phyloP scores from a whole-genome alignment of 2,113 vertebrate species.

The Machaerirhynchus nigripectus region DNA sequence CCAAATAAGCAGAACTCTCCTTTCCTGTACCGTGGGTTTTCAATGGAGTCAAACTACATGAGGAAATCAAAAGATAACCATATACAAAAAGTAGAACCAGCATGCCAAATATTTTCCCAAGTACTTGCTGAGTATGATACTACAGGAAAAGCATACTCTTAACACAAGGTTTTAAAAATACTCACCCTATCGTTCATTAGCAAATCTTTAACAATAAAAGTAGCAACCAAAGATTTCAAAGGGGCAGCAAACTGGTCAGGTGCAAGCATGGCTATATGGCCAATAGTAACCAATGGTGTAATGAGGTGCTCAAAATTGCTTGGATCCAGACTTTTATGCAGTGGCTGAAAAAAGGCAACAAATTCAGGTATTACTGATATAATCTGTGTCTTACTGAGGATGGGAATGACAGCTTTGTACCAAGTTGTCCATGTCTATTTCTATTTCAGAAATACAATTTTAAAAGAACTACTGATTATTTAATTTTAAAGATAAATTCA shows the following conservation, averaged over 20 bases:
- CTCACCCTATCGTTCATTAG: slow-evolving; percentile 95
- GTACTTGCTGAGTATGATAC: not conserved
- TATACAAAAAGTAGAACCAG: not conserved
- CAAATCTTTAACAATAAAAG: slow-evolving; percentile 97
- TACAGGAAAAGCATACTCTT: not conserved
- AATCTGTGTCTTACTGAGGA: not conserved
- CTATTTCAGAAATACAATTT: not conserved
- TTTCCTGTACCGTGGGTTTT: not conserved
- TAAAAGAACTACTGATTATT: not conserved
- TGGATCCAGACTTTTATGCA: slow-evolving; percentile 94
- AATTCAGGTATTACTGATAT: not conserved
- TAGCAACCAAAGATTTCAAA: slow-evolving; percentile 94
- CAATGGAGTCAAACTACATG: accelerated
- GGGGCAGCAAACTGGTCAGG: slow-evolving; percentile 96
- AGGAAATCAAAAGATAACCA: not conserved
- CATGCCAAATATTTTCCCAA: not conserved
- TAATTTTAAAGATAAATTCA: not conserved
- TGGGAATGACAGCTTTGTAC: not conserved
- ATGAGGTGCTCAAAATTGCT: slow-evolving; percentile 95
- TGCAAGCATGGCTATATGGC: slow-evolving; percentile 93
- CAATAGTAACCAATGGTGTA: slow-evolving; percentile 92
- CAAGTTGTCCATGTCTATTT: not conserved
- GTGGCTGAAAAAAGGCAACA: slow-evolving; percentile 75
- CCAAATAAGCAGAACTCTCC: not conserved
- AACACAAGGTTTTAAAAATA: not conserved